phyloP scores from a whole-genome alignment of 2,888 invertebrate species.

The Pterostichus niger region DNA sequence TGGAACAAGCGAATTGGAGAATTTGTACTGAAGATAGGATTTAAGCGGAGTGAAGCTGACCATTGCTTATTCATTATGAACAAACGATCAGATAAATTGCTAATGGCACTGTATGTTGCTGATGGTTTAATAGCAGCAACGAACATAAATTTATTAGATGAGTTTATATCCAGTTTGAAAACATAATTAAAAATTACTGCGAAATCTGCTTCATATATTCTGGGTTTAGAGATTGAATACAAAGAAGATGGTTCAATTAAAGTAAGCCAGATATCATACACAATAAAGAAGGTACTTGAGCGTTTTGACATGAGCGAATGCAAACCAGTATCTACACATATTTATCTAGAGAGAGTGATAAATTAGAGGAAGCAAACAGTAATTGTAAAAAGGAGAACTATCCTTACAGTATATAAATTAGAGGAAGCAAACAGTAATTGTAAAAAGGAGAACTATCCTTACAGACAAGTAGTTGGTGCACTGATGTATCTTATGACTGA shows the following conservation, averaged over 20 bases:
- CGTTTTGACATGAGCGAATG: too few relatives aligned
- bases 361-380: neutral
- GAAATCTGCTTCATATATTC: too few relatives aligned
- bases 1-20: constrained; percentile 72
- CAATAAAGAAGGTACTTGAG: too few relatives aligned
- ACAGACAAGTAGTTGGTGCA: constrained; percentile 50
- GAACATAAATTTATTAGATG: neutral
- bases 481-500: constrained; percentile 48
- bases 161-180: constrained; percentile 65
- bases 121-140: constrained; percentile 30
- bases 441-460: neutral
- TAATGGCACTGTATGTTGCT: constrained; percentile 30
- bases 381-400: neutral
- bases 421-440: neutral
- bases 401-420: constrained; percentile 17
- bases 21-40: constrained; percentile 70
- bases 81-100: neutral
- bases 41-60: constrained; percentile 71
- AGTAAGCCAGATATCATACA: too few relatives aligned
- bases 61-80: constrained; percentile 71
- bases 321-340: too few relatives aligned
- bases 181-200: constrained; percentile 24
- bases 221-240: too few relatives aligned
- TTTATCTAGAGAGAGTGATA: too few relatives aligned
- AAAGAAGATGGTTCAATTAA: too few relatives aligned